Percentiles rank a stretch among this genome's conserved stretches.
Conservation (phyloP, 2,113 vertebrate genomes). For the Peromyscus polionotus region DNA sequence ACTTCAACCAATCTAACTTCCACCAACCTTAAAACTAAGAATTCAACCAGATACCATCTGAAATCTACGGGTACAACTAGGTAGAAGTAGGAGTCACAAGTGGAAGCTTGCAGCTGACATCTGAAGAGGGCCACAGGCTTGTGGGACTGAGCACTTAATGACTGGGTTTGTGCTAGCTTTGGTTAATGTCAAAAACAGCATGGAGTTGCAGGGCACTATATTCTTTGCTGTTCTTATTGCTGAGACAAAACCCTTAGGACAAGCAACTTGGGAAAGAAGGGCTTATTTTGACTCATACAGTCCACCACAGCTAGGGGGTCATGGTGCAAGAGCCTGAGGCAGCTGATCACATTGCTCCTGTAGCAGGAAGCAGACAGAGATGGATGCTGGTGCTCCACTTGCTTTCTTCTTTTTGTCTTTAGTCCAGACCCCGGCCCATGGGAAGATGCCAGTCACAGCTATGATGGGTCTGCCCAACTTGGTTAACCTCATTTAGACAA, state of each 20-base stretch:
- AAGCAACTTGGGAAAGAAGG: neutral
- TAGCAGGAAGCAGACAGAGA: neutral
- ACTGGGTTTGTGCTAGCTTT: neutral
- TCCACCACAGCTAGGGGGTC: too few species aligned
- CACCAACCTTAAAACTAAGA: neutral
- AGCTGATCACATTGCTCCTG: neutral
- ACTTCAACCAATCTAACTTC: neutral
- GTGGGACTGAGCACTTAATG: neutral
- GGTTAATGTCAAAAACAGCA: neutral
- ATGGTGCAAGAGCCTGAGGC: neutral
- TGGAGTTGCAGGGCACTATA: neutral
- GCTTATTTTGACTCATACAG: neutral
- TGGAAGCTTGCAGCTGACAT: neutral
- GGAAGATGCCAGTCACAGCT: neutral
- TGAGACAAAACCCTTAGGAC: neutral
- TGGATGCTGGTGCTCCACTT: neutral
- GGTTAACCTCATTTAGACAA: neutral
- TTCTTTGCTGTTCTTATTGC: neutral
- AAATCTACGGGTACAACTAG: neutral
- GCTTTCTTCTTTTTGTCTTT: neutral
- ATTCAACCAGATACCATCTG: neutral
- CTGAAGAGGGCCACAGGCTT: neutral
- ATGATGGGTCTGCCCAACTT: neutral
- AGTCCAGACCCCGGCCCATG: neutral
- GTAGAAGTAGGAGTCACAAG: neutral